Percentiles rank a stretch among this genome's conserved stretches.
Conservation (phyloP, 1,140 invertebrate species). For the Bilobella aurantiaca region DNA sequence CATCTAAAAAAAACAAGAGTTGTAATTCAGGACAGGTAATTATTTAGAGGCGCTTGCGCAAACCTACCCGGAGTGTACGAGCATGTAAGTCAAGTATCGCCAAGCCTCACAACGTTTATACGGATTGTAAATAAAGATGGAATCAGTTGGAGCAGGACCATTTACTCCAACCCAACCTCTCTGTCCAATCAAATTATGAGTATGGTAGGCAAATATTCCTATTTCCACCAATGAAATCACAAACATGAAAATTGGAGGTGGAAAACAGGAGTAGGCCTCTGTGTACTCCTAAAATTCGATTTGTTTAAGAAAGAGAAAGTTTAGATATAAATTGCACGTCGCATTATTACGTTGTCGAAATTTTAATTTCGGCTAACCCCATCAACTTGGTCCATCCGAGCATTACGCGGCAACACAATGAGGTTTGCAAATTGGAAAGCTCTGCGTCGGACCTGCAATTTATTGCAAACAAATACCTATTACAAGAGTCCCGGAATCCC, state of each 20-base stretch:
- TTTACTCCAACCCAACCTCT: constrained; percentile 32
- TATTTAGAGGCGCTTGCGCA: constrained; percentile 3
- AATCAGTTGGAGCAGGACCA: constrained; percentile 41
- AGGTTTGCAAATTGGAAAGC: constrained; percentile 22
- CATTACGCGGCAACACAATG: constrained; percentile 17
- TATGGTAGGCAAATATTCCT: constrained; percentile 44
- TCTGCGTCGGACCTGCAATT: constrained; percentile 5
- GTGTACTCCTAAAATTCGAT: constrained; percentile 53
- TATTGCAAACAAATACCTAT: neutral
- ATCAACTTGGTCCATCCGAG: constrained; percentile 13
- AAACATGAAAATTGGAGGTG: constrained; percentile 76
- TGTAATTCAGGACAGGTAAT: no score
- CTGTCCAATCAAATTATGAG: constrained; percentile 37
- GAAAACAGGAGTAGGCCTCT: constrained; percentile 73
- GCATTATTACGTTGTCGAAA: no score
- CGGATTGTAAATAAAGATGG: constrained; percentile 80
- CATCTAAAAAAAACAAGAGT: constrained; percentile 42
- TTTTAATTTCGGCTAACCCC: neutral
- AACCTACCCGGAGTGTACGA: constrained; percentile 84
- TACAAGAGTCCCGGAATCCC: constrained; percentile 3
- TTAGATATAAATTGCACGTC: no score
- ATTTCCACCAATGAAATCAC: constrained; percentile 43
- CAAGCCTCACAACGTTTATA: constrained; percentile 74
- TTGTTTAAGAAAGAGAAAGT: no score
- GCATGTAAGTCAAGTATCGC: constrained; percentile 91